Conservation (phyloP, 2,113 vertebrate genomes). For the Podocnemis expansa region DNA sequence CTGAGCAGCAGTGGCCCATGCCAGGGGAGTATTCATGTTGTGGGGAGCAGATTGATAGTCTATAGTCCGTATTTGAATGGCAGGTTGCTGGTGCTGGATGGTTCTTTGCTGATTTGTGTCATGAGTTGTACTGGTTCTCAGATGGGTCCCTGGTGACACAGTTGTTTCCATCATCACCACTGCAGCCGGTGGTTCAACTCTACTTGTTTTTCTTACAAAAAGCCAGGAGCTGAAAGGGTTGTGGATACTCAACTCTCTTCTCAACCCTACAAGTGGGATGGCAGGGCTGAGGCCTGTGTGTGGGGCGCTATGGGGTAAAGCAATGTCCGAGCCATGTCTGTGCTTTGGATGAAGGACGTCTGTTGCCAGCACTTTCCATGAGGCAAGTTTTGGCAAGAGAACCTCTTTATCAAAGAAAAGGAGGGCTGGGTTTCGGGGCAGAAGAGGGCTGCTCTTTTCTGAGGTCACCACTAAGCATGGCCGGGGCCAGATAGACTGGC, state of each 20-base stretch:
- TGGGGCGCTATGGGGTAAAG: neutral
- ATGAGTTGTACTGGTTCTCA: neutral
- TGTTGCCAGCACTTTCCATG: neutral
- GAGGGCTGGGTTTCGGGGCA: no score
- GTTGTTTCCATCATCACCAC: neutral
- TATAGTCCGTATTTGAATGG: neutral
- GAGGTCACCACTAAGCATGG: neutral
- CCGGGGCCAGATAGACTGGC: neutral
- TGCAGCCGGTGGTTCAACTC: neutral
- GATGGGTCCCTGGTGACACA: neutral
- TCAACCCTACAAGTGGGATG: neutral
- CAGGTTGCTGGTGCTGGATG: neutral
- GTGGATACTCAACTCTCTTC: neutral
- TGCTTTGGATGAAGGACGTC: neutral
- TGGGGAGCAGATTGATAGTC: neutral
- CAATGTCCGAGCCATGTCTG: neutral
- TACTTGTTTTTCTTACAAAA: neutral
- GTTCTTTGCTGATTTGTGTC: neutral
- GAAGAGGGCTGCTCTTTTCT: neutral
- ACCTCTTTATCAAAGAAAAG: neutral
- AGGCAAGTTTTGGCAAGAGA: rapidly evolving
- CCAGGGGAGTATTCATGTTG: neutral
- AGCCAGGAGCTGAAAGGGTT: rapidly evolving
- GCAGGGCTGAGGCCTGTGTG: neutral
- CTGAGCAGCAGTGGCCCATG: neutral